Conservation (phyloP, 1,140 invertebrate genomes). For the Solenopsis invicta region DNA sequence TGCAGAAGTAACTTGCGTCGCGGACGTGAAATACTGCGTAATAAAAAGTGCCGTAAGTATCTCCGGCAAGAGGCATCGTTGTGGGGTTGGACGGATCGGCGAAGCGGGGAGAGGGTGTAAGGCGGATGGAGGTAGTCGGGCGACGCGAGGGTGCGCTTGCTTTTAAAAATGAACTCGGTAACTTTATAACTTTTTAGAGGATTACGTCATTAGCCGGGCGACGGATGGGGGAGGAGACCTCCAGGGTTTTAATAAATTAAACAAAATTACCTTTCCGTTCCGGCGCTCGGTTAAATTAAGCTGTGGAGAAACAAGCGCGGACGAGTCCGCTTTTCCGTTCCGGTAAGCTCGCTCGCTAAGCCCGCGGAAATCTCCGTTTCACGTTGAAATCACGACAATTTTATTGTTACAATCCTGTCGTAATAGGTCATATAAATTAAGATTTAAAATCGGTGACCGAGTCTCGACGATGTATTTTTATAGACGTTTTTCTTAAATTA, state of each 20-base stretch:
- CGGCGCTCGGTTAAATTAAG: conserved; percentile 79
- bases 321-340: conserved; percentile 55
- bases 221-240: conserved; percentile 53
- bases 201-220: conserved; percentile 81
- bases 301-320: conserved; percentile 71
- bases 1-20: conserved; percentile 81
- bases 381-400: conserved; percentile 62
- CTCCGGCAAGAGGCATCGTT: conserved; percentile 79
- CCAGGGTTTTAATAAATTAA: conserved; percentile 83
- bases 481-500: neutral
- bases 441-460: neutral
- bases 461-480: neutral
- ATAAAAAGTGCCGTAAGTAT: conserved; percentile 85
- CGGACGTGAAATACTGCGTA: conserved; percentile 84
- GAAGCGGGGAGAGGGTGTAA: conserved; percentile 58
- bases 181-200: conserved; percentile 85
- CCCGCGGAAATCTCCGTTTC: conserved; percentile 66
- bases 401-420: neutral
- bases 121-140: conserved; percentile 51
- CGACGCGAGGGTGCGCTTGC: conserved; percentile 54
- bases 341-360: conserved; percentile 46
- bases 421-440: neutral
- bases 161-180: conserved; percentile 85
- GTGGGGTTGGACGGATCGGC: conserved; percentile 57
- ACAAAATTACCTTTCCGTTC: conserved; percentile 81